A percentile compares a stretch with the other conserved stretches of the same genome.
Conservation (phyloP, 1,140 invertebrate species). For the Nylanderia fulva region DNA sequence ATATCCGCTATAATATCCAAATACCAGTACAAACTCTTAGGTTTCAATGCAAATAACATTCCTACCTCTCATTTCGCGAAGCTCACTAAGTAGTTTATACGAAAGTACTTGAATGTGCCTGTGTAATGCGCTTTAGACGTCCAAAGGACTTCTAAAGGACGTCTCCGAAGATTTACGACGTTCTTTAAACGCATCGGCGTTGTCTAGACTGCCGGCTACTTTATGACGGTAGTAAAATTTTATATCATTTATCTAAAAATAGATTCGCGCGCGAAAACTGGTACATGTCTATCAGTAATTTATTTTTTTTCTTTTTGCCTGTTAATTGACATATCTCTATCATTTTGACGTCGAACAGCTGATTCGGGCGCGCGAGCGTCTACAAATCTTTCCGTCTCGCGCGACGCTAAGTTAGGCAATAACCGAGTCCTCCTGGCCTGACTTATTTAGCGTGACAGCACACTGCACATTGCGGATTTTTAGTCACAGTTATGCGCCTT, state of each 20-base stretch:
- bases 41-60: no score
- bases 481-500: constrained; percentile 59
- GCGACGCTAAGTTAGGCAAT: constrained; percentile 44
- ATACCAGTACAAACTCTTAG: no score
- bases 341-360: neutral
- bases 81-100: constrained; percentile 29
- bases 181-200: neutral
- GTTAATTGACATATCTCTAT: neutral
- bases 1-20: no score
- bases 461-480: constrained; percentile 49
- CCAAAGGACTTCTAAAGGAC: neutral
- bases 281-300: neutral
- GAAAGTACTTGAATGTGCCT: neutral
- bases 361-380: neutral
- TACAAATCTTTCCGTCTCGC: no score
- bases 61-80: neutral
- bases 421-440: constrained; percentile 53
- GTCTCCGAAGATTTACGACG: constrained; percentile 6
- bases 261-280: constrained; percentile 8
- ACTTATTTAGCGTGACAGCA: constrained; percentile 59
- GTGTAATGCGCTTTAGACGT: constrained; percentile 1
- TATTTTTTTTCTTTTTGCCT: constrained; percentile 47
- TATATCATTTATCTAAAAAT: constrained; percentile 1
- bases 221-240: constrained; percentile 1
- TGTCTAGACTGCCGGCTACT: neutral